These are phyloP conservation scores for Poeciliopsis occidentalis DNA, from an alignment of 2,113 vertebrate species.

Conservation along the genomic window DNA sequence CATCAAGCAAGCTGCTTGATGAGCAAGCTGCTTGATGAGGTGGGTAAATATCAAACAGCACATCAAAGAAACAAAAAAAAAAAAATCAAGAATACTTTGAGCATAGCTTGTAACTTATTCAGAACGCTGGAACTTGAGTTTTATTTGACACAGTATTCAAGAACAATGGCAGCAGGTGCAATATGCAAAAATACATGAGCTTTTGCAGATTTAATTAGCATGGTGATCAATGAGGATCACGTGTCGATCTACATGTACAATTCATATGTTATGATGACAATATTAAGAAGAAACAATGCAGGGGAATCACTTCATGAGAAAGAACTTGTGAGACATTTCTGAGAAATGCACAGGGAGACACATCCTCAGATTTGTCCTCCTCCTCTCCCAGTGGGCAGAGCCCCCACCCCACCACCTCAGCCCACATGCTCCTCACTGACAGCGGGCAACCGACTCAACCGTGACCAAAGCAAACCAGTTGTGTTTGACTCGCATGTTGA, in stretches of 20 bases:
- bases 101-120: too few relatives aligned
- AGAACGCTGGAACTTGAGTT: too few relatives aligned
- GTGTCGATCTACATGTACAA: slow-evolving; percentile 27
- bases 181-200: slow-evolving; percentile 19
- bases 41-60: too few relatives aligned
- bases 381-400: slow-evolving; percentile 50
- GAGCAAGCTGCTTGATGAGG: too few relatives aligned
- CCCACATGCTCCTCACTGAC: slow-evolving; percentile 49
- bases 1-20: too few relatives aligned
- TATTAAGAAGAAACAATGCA: slow-evolving; percentile 14
- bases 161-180: background rate
- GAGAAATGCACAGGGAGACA: slow-evolving; percentile 69
- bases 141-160: too few relatives aligned
- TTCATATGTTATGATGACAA: slow-evolving; percentile 20
- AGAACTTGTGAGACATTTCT: slow-evolving; percentile 52
- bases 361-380: slow-evolving; percentile 59
- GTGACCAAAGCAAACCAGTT: slow-evolving; percentile 80
- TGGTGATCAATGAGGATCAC: slow-evolving; percentile 55
- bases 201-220: slow-evolving; percentile 29
- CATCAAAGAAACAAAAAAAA: too few relatives aligned
- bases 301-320: slow-evolving; percentile 31
- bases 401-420: slow-evolving; percentile 10
- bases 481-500: slow-evolving; percentile 76
- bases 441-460: slow-evolving; percentile 70
- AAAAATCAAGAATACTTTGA: too few relatives aligned